Evolutionary conservation across 1,140 invertebrate genomes (phyloP).

Genomic region (Cydia strobilella): DNA sequence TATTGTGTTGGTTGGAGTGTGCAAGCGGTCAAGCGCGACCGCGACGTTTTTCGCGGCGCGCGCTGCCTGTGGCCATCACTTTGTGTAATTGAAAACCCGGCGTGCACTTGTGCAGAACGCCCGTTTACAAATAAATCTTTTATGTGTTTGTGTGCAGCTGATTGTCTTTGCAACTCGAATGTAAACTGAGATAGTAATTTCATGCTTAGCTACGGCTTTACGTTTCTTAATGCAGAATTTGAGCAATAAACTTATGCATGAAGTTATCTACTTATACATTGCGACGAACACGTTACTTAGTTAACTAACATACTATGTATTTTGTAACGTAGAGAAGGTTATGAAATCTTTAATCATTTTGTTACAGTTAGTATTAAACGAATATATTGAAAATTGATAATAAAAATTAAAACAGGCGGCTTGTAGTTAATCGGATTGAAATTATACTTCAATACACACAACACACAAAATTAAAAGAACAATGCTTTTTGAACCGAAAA

Average conservation of each 20-base stretch:
- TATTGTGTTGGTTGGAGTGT: conserved; percentile 40
- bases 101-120: conserved; percentile 73
- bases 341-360: not conserved
- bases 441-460: not conserved
- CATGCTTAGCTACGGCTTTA: too few relatives aligned
- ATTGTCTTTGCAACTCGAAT: conserved; percentile 32
- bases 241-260: too few relatives aligned
- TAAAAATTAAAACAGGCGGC: not conserved
- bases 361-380: not conserved
- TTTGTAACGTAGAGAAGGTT: not conserved
- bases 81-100: conserved; percentile 79
- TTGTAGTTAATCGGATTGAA: not conserved
- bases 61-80: conserved; percentile 69
- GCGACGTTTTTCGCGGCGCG: conserved; percentile 69
- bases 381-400: not conserved
- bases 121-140: conserved; percentile 69
- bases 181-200: conserved; percentile 1
- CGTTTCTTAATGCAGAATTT: too few relatives aligned
- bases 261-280: too few relatives aligned
- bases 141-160: conserved; percentile 38
- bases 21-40: conserved; percentile 66
- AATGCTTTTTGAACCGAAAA: not conserved
- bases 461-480: not conserved
- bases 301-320: too few relatives aligned
- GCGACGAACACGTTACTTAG: too few relatives aligned